Evolutionary conservation across 2,888 invertebrate genomes (phyloP).

Genomic region (Spodoptera picta): DNA sequence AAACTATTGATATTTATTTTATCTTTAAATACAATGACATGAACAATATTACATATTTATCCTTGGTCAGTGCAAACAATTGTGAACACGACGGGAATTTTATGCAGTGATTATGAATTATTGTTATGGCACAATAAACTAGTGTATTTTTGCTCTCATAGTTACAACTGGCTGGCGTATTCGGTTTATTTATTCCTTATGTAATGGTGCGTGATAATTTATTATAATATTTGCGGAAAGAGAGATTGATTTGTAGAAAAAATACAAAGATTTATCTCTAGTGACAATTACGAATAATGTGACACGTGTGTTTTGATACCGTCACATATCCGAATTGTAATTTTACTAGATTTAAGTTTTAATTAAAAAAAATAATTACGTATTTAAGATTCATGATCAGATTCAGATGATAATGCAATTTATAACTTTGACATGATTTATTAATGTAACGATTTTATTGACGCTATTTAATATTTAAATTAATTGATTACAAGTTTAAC

Average conservation of each 20-base stretch:
- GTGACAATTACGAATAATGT: too few species aligned
- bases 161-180: conserved; percentile 18
- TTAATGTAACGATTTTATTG: conserved; percentile 6
- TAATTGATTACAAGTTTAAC: conserved; percentile 24
- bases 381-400: too few species aligned
- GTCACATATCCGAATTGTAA: too few species aligned
- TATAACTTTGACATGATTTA: not conserved
- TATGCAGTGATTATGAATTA: not conserved
- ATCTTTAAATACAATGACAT: too few species aligned
- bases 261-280: not conserved
- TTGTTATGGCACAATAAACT: conserved; percentile 5
- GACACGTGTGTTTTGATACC: too few species aligned
- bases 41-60: not conserved
- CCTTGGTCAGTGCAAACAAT: not conserved
- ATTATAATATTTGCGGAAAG: conserved; percentile 16
- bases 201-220: conserved; percentile 26
- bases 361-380: too few species aligned
- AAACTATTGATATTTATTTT: too few species aligned
- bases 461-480: conserved; percentile 13
- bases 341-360: too few species aligned
- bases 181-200: conserved; percentile 19
- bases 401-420: too few species aligned
- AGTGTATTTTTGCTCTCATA: conserved; percentile 8
- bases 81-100: conserved; percentile 5
- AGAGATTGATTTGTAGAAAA: conserved; percentile 6